Evolutionary conservation across 2,888 invertebrate species (phyloP).

Genomic region (Brachyopa scutellaris): DNA sequence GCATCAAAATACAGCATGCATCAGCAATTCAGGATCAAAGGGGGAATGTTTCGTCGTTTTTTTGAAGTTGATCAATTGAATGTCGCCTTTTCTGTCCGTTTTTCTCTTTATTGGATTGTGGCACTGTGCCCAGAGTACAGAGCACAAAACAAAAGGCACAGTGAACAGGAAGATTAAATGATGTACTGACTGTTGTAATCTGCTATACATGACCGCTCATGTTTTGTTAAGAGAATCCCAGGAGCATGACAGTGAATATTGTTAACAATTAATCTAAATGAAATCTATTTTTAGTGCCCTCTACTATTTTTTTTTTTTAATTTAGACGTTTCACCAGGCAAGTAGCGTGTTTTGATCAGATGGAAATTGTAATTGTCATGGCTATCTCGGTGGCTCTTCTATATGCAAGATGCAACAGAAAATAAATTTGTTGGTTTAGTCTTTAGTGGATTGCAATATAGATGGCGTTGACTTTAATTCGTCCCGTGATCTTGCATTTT

Average conservation of each 20-base stretch:
- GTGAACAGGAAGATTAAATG: conserved; percentile 29
- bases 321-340: no score
- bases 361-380: no score
- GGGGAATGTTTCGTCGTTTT: conserved; percentile 24
- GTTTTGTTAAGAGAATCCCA: neutral
- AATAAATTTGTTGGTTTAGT: no score
- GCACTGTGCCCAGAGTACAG: conserved; percentile 32
- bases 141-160: conserved; percentile 10
- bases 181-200: conserved; percentile 5
- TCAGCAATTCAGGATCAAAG: conserved; percentile 7
- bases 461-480: no score
- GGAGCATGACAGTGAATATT: no score
- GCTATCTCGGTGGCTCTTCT: no score
- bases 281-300: conserved; percentile 2
- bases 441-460: no score
- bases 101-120: neutral
- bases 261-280: conserved; percentile 6
- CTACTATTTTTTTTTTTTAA: no score
- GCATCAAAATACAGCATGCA: neutral
- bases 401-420: no score
- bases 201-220: neutral
- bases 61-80: conserved; percentile 43
- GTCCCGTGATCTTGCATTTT: no score
- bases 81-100: neutral
- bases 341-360: no score